Conservation (phyloP, 2,113 vertebrate species). For the Cranoglanis bouderius region DNA sequence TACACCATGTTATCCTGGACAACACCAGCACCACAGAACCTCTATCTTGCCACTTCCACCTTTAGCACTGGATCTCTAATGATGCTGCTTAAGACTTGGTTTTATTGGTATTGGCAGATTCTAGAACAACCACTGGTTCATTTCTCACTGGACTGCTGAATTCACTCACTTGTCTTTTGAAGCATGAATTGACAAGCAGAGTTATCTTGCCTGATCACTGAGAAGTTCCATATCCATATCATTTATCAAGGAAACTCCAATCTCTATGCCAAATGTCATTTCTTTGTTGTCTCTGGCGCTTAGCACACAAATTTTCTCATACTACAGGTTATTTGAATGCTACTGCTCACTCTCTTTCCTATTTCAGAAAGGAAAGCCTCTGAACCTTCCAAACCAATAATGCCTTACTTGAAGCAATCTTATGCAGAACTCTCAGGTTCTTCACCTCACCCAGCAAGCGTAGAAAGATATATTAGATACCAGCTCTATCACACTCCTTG, state of each 20-base stretch:
- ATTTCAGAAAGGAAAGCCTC: not conserved
- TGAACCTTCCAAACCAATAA: not conserved
- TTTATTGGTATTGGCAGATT: too few relatives aligned
- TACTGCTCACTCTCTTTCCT: not conserved
- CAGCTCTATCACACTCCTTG: not conserved
- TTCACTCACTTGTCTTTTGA: not conserved
- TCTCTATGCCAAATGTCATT: not conserved
- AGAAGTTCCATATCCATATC: too few relatives aligned
- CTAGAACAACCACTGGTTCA: not conserved
- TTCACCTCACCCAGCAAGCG: not conserved
- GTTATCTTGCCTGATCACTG: not conserved
- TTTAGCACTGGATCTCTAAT: too few relatives aligned
- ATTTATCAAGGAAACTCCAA: not conserved
- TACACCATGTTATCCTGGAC: too few relatives aligned
- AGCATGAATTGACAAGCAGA: not conserved
- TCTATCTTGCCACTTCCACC: too few relatives aligned
- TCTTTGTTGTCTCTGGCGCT: not conserved
- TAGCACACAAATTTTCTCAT: not conserved
- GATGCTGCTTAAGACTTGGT: too few relatives aligned
- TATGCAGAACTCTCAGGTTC: not conserved
- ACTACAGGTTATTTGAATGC: not conserved
- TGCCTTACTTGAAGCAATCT: not conserved
- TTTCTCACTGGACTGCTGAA: not conserved
- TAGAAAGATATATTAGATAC: not conserved
- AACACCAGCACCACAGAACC: too few relatives aligned